These are phyloP conservation scores for Mycalesis mineus DNA, from an alignment of 2,888 invertebrate genomes.

Conservation along the genomic window DNA sequence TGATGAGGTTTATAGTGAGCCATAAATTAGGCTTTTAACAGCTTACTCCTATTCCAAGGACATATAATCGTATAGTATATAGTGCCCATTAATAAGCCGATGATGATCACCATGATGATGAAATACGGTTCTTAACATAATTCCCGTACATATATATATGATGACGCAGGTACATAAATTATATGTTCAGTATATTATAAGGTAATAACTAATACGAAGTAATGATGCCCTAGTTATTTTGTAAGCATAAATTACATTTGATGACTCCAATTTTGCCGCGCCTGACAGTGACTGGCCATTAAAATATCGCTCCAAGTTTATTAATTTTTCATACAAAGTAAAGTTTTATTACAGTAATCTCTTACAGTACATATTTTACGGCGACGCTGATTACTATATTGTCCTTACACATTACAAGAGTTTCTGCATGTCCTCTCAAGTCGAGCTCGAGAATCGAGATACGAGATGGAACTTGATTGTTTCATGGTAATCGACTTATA, in stretches of 20 bases:
- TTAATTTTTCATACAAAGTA: conserved; percentile 11
- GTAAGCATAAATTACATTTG: conserved; percentile 4
- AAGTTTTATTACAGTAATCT: conserved; percentile 5
- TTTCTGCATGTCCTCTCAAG: background rate
- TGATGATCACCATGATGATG: too few species aligned
- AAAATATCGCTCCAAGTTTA: conserved; percentile 26
- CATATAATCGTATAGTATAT: too few species aligned
- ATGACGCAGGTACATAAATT: too few species aligned
- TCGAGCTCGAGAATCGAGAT: background rate
- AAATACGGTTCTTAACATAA: too few species aligned
- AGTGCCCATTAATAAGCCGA: too few species aligned
- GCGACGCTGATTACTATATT: background rate
- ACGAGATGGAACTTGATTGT: background rate
- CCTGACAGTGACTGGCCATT: background rate
- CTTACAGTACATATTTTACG: background rate
- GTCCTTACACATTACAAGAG: background rate
- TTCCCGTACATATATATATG: too few species aligned
- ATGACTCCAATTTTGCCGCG: conserved; percentile 10
- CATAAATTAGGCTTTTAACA: too few species aligned
- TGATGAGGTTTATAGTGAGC: too few species aligned
- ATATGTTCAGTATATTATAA: background rate
- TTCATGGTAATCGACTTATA: background rate
- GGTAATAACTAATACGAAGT: background rate
- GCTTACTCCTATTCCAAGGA: too few species aligned
- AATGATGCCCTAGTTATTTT: conserved; percentile 16